A percentile compares a stretch with the other conserved stretches of the same genome.
phyloP scores from a whole-genome alignment of 2,113 vertebrate species.

The Phoxinus phoxinus region DNA sequence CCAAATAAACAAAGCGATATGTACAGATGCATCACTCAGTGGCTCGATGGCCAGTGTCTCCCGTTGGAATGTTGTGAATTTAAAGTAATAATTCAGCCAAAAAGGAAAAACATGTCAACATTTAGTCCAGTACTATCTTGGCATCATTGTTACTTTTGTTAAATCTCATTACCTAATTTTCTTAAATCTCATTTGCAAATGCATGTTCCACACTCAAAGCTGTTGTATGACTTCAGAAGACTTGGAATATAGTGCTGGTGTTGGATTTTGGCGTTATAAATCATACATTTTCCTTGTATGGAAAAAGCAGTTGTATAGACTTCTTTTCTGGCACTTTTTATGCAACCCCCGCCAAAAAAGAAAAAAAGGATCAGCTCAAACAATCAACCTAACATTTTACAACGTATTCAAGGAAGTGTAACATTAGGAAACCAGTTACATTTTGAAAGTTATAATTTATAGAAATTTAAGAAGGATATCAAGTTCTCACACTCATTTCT shows the following conservation, averaged over 20 bases:
- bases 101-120: background rate
- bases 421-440: no score
- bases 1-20: slow-evolving; percentile 39
- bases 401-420: no score
- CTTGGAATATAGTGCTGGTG: background rate
- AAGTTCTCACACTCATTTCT: no score
- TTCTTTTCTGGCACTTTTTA: background rate
- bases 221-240: background rate
- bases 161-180: background rate
- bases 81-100: slow-evolving; percentile 14
- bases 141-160: background rate
- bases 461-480: no score
- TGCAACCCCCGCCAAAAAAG: no score
- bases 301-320: background rate
- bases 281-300: background rate
- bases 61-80: slow-evolving; percentile 9
- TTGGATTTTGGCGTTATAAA: background rate
- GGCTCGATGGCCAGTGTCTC: slow-evolving; percentile 1
- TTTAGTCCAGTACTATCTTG: background rate
- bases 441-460: no score
- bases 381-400: no score
- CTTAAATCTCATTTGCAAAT: background rate
- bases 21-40: background rate
- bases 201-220: background rate
- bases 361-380: no score